phyloP scores from a whole-genome alignment of 2,888 invertebrate genomes.

The Himalopsyche kuldschensis region DNA sequence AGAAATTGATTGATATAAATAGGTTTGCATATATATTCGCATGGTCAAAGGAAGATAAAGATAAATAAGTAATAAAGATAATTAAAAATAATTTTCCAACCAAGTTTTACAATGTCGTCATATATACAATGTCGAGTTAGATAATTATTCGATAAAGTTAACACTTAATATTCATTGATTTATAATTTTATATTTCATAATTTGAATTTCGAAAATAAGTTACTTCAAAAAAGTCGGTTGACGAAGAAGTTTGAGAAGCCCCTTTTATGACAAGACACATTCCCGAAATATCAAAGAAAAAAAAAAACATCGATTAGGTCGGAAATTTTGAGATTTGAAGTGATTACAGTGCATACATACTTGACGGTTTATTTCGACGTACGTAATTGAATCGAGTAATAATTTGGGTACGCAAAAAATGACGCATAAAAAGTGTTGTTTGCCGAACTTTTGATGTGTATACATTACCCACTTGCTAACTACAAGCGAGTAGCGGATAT shows the following conservation, averaged over 20 bases:
- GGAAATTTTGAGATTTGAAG: not conserved
- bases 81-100: no score
- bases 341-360: not conserved
- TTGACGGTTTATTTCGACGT: not conserved
- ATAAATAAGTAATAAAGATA: no score
- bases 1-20: no score
- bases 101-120: no score
- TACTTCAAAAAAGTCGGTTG: no score
- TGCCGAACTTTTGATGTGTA: not conserved
- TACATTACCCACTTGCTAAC: not conserved
- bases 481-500: not conserved
- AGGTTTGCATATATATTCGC: no score
- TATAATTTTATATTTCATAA: no score
- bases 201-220: no score
- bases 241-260: not conserved
- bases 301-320: not conserved
- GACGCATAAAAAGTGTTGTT: not conserved
- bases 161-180: no score
- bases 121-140: no score
- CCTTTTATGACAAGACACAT: not conserved
- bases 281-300: not conserved
- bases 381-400: not conserved
- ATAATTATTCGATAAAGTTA: no score
- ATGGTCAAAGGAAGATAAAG: no score
- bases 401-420: not conserved